These are phyloP conservation scores for Xestia rhomboidea DNA, from an alignment of 2,888 invertebrate species.

Conservation along the genomic window DNA sequence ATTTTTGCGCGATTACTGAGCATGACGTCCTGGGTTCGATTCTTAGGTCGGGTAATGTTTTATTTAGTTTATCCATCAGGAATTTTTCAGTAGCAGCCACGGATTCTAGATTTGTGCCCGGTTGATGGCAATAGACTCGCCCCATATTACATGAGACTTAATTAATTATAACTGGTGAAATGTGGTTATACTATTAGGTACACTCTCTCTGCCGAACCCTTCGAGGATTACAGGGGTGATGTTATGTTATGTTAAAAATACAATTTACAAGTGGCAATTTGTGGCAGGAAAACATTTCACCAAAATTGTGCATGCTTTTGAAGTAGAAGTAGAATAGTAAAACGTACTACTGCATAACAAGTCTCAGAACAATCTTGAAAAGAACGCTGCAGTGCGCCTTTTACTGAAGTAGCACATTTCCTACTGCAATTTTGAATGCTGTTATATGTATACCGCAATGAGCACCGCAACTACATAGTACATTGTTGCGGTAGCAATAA, in stretches of 20 bases:
- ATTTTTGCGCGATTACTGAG: no score
- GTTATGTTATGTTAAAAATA: not conserved
- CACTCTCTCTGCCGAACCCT: no score
- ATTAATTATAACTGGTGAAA: no score
- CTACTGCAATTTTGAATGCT: conserved; percentile 19
- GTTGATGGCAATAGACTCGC: no score
- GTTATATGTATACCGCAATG: conserved; percentile 17
- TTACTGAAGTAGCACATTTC: conserved; percentile 7
- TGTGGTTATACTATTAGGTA: no score
- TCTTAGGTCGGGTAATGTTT: not conserved
- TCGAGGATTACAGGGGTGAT: no score
- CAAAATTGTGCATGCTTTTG: not conserved
- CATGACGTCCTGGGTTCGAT: not conserved
- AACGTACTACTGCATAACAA: not conserved
- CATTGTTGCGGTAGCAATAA: conserved; percentile 33
- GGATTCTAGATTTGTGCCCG: no score
- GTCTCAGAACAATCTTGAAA: not conserved
- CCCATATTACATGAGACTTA: no score
- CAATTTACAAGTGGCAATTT: not conserved
- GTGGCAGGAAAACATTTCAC: not conserved
- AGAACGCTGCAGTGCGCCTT: conserved; percentile 22
- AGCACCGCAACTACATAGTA: conserved; percentile 21
- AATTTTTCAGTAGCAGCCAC: no score
- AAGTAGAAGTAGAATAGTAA: not conserved
- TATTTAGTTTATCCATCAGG: no score